Conservation (phyloP, 2,888 invertebrate species). For the Ichneumon xanthorius region DNA sequence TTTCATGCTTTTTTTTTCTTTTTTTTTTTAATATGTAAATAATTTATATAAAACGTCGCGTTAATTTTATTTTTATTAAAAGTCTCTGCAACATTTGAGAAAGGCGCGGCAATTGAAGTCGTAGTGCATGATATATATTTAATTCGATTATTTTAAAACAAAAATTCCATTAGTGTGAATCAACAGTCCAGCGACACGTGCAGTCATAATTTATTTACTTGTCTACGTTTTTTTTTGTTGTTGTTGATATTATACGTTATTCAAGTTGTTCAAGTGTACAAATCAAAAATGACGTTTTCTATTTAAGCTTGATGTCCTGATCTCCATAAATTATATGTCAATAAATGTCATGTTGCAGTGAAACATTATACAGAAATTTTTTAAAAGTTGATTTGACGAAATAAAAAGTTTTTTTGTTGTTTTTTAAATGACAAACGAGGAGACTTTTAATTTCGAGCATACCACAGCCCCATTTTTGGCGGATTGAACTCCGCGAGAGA, state of each 20-base stretch:
- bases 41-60: constrained; percentile 55
- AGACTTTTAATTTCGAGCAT: background rate
- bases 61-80: constrained; percentile 43
- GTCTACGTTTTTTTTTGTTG: background rate
- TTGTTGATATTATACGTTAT: constrained; percentile 23
- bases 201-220: constrained; percentile 47
- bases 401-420: background rate
- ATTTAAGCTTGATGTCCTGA: constrained; percentile 32
- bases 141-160: background rate
- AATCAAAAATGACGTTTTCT: constrained; percentile 44
- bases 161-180: constrained; percentile 10
- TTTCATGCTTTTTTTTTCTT: constrained; percentile 31
- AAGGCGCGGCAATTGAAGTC: constrained; percentile 7
- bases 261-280: constrained; percentile 28
- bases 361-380: background rate
- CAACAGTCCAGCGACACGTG: constrained; percentile 19
- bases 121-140: constrained; percentile 8
- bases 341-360: constrained; percentile 56
- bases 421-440: background rate
- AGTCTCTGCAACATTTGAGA: constrained; percentile 49
- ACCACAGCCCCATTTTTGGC: background rate
- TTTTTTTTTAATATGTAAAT: constrained; percentile 53
- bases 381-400: background rate
- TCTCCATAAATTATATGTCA: constrained; percentile 43
- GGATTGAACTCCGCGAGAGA: background rate